Conservation (phyloP, 2,797 vertebrate genomes). For the Tolypeutes matacus region DNA sequence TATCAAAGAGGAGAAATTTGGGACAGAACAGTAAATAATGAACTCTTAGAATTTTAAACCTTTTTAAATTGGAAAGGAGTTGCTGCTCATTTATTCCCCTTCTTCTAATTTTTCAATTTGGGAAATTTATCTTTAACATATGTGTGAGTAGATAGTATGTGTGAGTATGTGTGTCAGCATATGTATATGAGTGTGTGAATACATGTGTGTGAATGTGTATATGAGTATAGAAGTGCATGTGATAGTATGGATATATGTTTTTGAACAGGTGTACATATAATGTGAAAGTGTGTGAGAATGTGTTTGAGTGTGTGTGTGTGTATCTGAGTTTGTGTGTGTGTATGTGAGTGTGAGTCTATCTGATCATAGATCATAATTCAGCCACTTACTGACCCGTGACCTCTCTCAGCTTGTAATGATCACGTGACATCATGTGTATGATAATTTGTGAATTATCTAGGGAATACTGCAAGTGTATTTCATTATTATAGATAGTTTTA, state of each 20-base stretch:
- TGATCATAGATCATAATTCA: background rate
- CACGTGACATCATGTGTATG: background rate
- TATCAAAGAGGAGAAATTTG: background rate
- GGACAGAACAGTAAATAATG: background rate
- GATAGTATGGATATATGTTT: background rate
- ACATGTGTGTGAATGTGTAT: background rate
- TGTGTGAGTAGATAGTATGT: background rate
- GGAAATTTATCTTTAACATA: background rate
- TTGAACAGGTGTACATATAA: background rate
- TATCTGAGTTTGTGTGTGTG: background rate
- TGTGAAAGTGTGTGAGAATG: background rate
- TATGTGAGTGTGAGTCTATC: background rate
- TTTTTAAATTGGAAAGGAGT: background rate
- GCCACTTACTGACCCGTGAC: background rate
- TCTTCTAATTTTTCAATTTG: conserved; percentile 4
- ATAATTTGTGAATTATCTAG: background rate
- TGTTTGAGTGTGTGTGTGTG: rapidly evolving
- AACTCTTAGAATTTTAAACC: background rate
- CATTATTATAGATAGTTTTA: background rate
- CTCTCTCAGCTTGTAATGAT: background rate
- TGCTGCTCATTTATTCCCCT: background rate
- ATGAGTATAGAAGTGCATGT: background rate
- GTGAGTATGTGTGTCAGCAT: background rate
- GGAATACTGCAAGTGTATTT: background rate
- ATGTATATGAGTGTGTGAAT: background rate